phyloP scores from a whole-genome alignment of 2,888 invertebrate species.

The Neocrepidodera transversa region DNA sequence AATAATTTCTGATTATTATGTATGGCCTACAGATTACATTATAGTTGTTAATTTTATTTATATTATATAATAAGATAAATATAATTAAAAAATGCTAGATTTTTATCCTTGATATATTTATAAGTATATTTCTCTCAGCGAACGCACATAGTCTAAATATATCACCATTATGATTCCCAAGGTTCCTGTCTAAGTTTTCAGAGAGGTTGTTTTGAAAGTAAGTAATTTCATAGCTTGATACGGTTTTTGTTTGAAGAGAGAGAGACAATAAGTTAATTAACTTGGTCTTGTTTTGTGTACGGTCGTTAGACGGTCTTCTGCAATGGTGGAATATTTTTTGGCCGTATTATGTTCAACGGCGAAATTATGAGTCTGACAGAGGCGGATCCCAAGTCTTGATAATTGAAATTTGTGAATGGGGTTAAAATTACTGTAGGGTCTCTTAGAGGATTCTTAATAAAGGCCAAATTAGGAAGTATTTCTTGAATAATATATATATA shows the following conservation, averaged over 20 bases:
- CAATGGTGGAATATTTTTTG: conserved; percentile 11
- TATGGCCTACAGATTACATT: no score
- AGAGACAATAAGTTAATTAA: conserved; percentile 53
- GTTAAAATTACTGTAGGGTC: no score
- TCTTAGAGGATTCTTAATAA: no score
- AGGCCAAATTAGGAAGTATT: no score
- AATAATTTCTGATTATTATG: no score
- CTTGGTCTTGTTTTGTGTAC: conserved; percentile 49
- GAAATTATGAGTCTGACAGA: neutral
- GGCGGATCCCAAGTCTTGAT: conserved; percentile 3
- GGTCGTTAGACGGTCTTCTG: conserved; percentile 21
- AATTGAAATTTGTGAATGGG: neutral
- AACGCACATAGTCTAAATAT: conserved; percentile 19
- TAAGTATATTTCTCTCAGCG: no score
- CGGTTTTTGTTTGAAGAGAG: conserved; percentile 53
- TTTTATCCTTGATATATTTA: no score
- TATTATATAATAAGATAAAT: no score
- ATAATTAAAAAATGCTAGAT: no score
- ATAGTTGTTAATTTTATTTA: no score
- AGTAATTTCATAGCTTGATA: conserved; percentile 52
- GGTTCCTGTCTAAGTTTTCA: conserved; percentile 32
- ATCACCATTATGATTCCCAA: conserved; percentile 30
- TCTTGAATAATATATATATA: no score
- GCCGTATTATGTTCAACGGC: conserved; percentile 4
- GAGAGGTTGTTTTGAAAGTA: conserved; percentile 47